Conservation (phyloP, 2,113 vertebrate genomes). For the Lethenteron reissneri region DNA sequence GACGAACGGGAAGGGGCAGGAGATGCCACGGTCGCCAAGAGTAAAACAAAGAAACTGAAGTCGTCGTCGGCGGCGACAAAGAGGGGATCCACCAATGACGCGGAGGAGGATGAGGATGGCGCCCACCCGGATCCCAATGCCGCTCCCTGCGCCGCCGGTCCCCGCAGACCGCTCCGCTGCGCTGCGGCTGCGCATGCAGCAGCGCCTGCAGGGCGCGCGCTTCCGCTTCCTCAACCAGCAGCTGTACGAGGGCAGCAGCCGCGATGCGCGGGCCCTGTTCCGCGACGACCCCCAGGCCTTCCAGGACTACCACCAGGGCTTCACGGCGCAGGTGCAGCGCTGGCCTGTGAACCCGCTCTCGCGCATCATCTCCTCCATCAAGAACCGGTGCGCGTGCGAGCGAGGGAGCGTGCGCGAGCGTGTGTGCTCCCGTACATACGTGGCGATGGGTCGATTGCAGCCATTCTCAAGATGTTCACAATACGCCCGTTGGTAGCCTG, state of each 20-base stretch:
- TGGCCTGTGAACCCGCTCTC: constrained; percentile 61
- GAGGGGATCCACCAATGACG: not conserved
- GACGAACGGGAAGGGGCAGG: no score
- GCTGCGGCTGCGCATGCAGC: constrained; percentile 42
- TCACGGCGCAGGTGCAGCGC: constrained; percentile 40
- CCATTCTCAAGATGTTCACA: no score
- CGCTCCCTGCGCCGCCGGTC: not conserved
- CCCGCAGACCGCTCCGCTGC: constrained; percentile 18
- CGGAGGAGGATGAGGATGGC: not conserved
- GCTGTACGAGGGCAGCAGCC: constrained; percentile 44
- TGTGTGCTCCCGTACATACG: not conserved
- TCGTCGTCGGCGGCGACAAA: no score
- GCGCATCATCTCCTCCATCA: constrained; percentile 37
- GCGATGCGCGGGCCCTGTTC: constrained; percentile 40
- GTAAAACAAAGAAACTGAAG: no score
- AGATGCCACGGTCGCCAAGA: no score
- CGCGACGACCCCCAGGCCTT: constrained; percentile 42
- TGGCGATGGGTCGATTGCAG: no score
- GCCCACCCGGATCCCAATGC: not conserved
- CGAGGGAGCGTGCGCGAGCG: not conserved
- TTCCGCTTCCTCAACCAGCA: constrained; percentile 71
- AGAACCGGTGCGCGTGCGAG: constrained; percentile 27
- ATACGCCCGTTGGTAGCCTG: no score
- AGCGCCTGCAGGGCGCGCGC: constrained; percentile 38
- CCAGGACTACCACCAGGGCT: constrained; percentile 52